phyloP scores from a whole-genome alignment of 2,888 invertebrate genomes.

The Lacanobia wlatinum region DNA sequence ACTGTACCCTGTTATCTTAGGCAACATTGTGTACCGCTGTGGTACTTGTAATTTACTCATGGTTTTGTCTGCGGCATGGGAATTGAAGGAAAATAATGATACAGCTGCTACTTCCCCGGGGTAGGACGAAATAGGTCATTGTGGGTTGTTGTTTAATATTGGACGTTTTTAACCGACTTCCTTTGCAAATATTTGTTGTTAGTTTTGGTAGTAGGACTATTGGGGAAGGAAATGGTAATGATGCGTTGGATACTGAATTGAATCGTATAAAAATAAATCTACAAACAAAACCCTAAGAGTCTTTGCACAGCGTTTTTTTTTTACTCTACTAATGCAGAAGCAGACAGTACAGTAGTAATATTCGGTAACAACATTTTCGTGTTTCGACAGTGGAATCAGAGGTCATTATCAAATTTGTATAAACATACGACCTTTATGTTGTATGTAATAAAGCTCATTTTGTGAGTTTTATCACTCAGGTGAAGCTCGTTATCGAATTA shows the following conservation, averaged over 20 bases:
- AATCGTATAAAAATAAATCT: neutral
- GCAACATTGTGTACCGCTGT: conserved; percentile 43
- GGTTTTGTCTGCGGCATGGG: conserved; percentile 43
- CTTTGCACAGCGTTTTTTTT: too few relatives aligned
- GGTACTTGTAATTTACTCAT: conserved; percentile 61
- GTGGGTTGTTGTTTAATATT: conserved; percentile 35
- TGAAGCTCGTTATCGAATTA: too few relatives aligned
- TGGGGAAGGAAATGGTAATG: neutral
- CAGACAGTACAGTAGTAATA: too few relatives aligned
- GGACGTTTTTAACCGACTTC: neutral
- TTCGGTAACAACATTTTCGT: too few relatives aligned
- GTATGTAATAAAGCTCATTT: too few relatives aligned
- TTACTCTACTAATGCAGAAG: too few relatives aligned
- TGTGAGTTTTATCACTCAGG: too few relatives aligned
- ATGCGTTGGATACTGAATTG: neutral
- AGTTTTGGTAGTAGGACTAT: neutral
- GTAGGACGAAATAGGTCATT: conserved; percentile 54
- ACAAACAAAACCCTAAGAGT: neutral
- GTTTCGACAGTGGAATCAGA: too few relatives aligned
- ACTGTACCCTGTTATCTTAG: conserved; percentile 52
- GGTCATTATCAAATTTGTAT: too few relatives aligned
- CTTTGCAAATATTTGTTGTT: conserved; percentile 1
- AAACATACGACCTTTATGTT: too few relatives aligned
- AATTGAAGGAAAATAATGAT: conserved; percentile 63
- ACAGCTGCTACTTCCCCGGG: conserved; percentile 49